phyloP scores from a whole-genome alignment of 2,113 vertebrate species.

The Lasiurus cinereus region DNA sequence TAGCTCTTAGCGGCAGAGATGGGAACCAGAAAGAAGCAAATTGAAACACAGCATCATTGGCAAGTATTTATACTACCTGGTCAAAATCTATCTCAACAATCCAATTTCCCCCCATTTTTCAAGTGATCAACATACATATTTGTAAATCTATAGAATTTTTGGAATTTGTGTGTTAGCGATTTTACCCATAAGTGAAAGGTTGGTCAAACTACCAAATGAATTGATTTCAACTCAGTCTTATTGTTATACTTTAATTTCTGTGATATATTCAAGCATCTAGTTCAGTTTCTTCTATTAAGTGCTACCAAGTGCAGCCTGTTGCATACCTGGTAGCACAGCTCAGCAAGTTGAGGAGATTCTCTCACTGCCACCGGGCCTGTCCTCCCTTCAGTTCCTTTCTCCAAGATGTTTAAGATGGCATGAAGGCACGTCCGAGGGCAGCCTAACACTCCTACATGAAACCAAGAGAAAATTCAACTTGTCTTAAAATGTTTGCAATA shows the following conservation, averaged over 20 bases:
- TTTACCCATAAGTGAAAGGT: conserved; percentile 5
- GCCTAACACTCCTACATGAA: conserved; percentile 93
- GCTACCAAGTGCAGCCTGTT: accelerated
- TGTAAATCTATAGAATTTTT: background rate
- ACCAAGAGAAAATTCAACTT: conserved; percentile 57
- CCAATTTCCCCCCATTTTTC: background rate
- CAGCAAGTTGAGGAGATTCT: conserved; percentile 95
- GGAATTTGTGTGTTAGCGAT: background rate
- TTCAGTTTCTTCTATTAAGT: background rate
- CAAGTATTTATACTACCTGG: background rate
- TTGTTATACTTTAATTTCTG: background rate
- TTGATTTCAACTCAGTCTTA: background rate
- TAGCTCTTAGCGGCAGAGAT: background rate
- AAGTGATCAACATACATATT: background rate
- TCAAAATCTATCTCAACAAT: conserved; percentile 20
- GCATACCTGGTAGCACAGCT: conserved; percentile 97
- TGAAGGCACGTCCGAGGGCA: conserved; percentile 97
- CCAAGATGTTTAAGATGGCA: conserved; percentile 96
- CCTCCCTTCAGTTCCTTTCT: conserved; percentile 94
- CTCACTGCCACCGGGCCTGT: conserved; percentile 92
- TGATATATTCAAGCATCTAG: background rate
- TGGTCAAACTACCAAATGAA: background rate
- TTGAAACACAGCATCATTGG: background rate
- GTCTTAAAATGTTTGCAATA: background rate
- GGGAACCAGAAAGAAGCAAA: background rate